These are phyloP conservation scores for Porites cylindrica DNA, from an alignment of 92 coral and sea anemone genomes.

Conservation along the genomic window DNA sequence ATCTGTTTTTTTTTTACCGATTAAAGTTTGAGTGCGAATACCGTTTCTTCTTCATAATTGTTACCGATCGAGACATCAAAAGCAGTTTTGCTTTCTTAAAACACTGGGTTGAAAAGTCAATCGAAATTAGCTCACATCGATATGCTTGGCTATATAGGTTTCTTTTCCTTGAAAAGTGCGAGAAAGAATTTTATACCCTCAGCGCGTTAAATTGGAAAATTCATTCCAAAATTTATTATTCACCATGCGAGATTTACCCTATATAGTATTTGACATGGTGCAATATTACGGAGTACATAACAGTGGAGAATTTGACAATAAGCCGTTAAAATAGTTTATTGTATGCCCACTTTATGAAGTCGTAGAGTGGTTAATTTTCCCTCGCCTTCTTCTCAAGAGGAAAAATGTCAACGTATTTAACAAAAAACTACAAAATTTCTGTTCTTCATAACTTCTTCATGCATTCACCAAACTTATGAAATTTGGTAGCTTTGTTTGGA, in stretches of 20 bases:
- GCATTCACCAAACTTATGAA: neutral
- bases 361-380: neutral
- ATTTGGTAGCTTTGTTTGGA: neutral
- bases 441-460: neutral
- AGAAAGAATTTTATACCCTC: no score
- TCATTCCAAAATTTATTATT: neutral
- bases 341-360: conserved; percentile 36
- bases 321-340: neutral
- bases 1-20: no score
- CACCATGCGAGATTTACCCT: neutral
- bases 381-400: neutral
- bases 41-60: no score
- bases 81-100: no score
- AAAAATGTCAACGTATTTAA: neutral
- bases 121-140: no score
- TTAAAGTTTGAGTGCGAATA: no score
- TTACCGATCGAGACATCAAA: no score
- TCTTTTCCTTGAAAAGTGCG: no score
- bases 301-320: neutral
- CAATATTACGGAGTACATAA: neutral
- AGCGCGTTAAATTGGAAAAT: neutral
- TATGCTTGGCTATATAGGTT: no score
- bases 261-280: neutral
- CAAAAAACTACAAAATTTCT: neutral
- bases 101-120: no score